Base-by-base conservation (phyloP, 2,113 vertebrate genomes). In the Procavia capensis region DNA sequence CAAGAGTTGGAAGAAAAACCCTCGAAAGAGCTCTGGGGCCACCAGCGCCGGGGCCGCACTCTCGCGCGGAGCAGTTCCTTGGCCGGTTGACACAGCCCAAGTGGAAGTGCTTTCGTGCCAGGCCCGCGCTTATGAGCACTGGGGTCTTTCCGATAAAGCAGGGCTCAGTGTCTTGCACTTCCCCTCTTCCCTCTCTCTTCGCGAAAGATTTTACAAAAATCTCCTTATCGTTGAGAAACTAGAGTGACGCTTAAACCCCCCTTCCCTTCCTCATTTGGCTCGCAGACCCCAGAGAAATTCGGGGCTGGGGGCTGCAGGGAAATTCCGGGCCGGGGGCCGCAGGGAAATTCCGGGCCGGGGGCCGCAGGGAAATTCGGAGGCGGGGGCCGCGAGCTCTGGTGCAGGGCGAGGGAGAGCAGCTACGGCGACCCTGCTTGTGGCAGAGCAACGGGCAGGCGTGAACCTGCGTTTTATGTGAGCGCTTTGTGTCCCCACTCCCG, bases 1-100 rank as follows among this genome's bases (percentile, higher is more conserved):
- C 16, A 39, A 85, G 54, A 47, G 43, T 88, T 64, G 75, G 63
- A 86, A 75, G 82, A 61, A 90, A 95, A 94, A 54, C 47, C 63
- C 66, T 83, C 70, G 80, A 91, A 95, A 90, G 76, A 92, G 82
- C 34, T 66, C 41, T 66, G 45, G 6, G 5, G 54, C 85, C 57
- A 84, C 82, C 91, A 84, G 68, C 16, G 36, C 74, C 0, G 68
- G 57, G 63, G 43, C 20, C 5, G 25, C 24, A 4, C 64, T 39
- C 19, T n/a, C 70, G 36, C n/a, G 70, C 70, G 36, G n/a, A 72
- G 39, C 31, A 6, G 3, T 25, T 36, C 47, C n/a, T 87, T 94
- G 66, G 36, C 41, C 31, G 20, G 75, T 74, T 89, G 4, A 47
- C 70, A 70, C 92, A 66, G 81, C 31, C 20, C 43, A 34, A 79